phyloP scores from a whole-genome alignment of 1,140 invertebrate species.

The Amphibalanus amphitrite region DNA sequence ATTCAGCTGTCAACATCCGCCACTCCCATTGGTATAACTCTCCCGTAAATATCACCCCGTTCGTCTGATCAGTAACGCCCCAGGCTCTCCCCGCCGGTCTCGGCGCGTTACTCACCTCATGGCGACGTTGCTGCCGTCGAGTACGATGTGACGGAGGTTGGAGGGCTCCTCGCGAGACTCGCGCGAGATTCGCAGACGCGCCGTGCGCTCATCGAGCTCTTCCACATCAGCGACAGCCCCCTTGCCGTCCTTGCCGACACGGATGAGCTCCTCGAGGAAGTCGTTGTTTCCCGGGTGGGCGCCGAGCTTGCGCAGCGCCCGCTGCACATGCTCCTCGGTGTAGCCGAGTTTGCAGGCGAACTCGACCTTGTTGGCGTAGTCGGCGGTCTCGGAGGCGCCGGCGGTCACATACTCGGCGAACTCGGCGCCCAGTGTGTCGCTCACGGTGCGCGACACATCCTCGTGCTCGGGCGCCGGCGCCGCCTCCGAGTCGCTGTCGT shows the following conservation, averaged over 20 bases:
- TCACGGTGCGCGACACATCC: conserved; percentile 57
- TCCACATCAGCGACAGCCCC: conserved; percentile 8
- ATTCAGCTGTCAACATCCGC: too few relatives aligned
- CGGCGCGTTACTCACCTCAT: conserved; percentile 54
- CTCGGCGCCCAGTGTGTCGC: conserved; percentile 63
- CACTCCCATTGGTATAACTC: too few relatives aligned
- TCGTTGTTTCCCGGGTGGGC: conserved; percentile 68
- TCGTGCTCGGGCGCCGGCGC: conserved; percentile 33
- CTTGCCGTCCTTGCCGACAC: conserved; percentile 17
- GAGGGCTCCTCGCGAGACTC: conserved; percentile 20
- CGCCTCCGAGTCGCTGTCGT: conserved; percentile 67
- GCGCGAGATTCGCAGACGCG: conserved; percentile 13
- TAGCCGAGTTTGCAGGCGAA: conserved; percentile 81
- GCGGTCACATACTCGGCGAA: conserved; percentile 59
- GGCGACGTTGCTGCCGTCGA: conserved; percentile 94
- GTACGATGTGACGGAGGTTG: conserved; percentile 62
- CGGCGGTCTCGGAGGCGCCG: conserved; percentile 55
- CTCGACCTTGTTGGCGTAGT: conserved; percentile 55
- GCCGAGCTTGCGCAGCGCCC: conserved; percentile 63
- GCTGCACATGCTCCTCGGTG: conserved; percentile 63
- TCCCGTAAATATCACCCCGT: too few relatives aligned
- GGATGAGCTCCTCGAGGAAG: conserved; percentile 48
- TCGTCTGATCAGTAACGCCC: too few relatives aligned
- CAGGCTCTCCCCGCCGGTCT: neutral
- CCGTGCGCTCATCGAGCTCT: neutral